These are phyloP conservation scores for Merluccius polli DNA, from an alignment of 2,797 vertebrate species.

Conservation along the genomic window DNA sequence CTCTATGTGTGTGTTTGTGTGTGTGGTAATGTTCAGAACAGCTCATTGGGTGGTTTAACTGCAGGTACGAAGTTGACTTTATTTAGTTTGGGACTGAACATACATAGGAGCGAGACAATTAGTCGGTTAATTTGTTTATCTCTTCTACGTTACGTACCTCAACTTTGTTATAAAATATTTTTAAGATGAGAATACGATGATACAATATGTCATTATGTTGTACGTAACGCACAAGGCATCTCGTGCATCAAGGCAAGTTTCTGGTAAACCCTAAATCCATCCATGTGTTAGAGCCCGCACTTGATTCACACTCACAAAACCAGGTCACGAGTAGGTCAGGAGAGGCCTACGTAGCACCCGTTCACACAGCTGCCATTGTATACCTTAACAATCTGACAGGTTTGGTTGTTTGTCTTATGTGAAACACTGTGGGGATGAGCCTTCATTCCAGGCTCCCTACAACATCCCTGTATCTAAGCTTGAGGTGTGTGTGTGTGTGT, in stretches of 20 bases:
- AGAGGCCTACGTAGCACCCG: not conserved
- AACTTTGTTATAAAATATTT: too few species aligned
- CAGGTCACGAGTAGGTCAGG: not conserved
- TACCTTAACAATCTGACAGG: not conserved
- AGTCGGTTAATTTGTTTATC: not conserved
- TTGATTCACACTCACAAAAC: not conserved
- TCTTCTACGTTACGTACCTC: not conserved
- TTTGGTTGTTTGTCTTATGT: not conserved
- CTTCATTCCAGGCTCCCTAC: not conserved
- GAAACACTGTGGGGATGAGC: not conserved
- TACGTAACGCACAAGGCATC: not conserved
- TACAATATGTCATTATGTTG: not conserved
- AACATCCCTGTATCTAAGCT: not conserved
- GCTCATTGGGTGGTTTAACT: not conserved
- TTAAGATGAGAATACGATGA: not conserved
- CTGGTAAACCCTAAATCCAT: not conserved
- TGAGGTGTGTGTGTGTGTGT: conserved; percentile 12
- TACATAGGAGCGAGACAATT: not conserved
- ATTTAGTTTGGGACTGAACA: not conserved
- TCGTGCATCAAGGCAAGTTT: not conserved
- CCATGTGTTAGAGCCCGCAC: not conserved
- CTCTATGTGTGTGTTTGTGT: not conserved
- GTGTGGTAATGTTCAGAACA: not conserved
- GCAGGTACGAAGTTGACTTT: not conserved
- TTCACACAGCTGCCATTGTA: not conserved